Conservation (phyloP, 2,113 vertebrate genomes). For the Lepus americanus region DNA sequence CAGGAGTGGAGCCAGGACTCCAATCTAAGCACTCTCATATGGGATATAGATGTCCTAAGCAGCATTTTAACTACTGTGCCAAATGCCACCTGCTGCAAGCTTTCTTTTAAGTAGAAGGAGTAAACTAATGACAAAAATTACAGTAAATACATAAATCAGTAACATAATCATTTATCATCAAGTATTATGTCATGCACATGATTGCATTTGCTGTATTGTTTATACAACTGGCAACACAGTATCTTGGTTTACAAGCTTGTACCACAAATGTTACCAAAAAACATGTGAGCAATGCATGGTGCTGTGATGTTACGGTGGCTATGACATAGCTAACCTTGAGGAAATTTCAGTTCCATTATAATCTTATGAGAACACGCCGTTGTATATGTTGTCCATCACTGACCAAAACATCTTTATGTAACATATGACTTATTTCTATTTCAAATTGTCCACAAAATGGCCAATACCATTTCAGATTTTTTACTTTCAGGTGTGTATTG, state of each 20-base stretch:
- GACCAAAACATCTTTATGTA: not conserved
- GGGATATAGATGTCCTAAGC: no score
- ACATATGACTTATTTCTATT: not conserved
- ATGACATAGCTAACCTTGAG: not conserved
- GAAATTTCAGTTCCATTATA: not conserved
- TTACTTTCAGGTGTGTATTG: conserved; percentile 11
- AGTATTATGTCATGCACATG: not conserved
- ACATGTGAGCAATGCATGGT: no score
- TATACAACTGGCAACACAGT: not conserved
- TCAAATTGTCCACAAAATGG: not conserved
- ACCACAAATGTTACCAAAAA: not conserved
- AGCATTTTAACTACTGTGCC: no score
- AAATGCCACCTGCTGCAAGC: no score
- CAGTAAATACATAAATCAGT: not conserved
- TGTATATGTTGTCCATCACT: not conserved
- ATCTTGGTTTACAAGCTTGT: not conserved
- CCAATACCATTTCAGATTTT: not conserved
- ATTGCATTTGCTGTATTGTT: not conserved
- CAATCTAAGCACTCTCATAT: no score
- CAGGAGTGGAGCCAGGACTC: no score
- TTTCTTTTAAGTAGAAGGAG: not conserved
- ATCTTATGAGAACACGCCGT: not conserved
- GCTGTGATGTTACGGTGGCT: not conserved
- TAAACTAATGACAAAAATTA: not conserved
- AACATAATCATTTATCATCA: not conserved